These are phyloP conservation scores for Aphelinus atriplicis DNA, from an alignment of 1,140 invertebrate genomes.

Conservation along the genomic window DNA sequence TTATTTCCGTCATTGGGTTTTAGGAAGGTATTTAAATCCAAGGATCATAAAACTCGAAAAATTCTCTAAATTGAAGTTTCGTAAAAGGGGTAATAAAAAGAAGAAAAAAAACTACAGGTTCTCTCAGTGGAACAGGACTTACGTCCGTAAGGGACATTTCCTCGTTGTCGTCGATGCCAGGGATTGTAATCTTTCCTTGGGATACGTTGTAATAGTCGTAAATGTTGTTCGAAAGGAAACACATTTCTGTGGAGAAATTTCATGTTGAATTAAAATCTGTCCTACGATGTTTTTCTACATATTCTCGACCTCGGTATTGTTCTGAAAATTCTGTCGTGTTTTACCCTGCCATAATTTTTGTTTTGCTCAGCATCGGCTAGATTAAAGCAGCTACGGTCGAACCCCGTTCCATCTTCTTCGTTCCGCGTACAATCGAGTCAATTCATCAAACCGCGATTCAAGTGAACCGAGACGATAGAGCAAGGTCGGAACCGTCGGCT, in stretches of 20 bases:
- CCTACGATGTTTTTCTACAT: not conserved
- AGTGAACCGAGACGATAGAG: too few relatives aligned
- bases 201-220: conserved; percentile 79
- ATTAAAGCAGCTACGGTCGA: too few relatives aligned
- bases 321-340: too few relatives aligned
- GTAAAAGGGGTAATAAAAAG: not conserved
- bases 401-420: too few relatives aligned
- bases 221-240: conserved; percentile 72
- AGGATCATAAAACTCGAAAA: conserved; percentile 16
- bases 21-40: conserved; percentile 2
- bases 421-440: not conserved
- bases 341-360: too few relatives aligned
- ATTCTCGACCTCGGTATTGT: too few relatives aligned
- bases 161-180: conserved; percentile 79
- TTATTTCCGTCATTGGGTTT: conserved; percentile 1
- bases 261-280: conserved; percentile 47
- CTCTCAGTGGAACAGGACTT: conserved; percentile 61
- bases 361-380: too few relatives aligned
- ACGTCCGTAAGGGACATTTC: conserved; percentile 80
- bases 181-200: conserved; percentile 81
- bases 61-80: conserved; percentile 5
- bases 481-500: too few relatives aligned
- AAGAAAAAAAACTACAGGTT: conserved; percentile 23
- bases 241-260: conserved; percentile 65
- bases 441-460: not conserved